Conservation (phyloP, 2,888 invertebrate species). For the Suillia variegata region DNA sequence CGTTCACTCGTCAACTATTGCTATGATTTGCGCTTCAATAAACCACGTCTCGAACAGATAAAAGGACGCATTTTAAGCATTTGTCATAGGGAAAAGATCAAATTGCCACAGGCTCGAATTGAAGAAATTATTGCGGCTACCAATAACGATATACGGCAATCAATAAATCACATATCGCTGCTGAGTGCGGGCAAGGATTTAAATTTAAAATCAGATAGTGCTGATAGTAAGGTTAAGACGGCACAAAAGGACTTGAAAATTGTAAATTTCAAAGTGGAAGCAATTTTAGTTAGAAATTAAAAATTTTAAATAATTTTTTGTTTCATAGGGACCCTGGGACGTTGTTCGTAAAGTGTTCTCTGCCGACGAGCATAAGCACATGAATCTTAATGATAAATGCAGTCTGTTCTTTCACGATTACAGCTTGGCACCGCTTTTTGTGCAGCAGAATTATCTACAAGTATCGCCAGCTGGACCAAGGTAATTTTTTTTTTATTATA, state of each 20-base stretch:
- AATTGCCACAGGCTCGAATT: conserved; percentile 76
- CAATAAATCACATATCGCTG: conserved; percentile 87
- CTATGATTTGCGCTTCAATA: conserved; percentile 85
- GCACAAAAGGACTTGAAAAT: conserved; percentile 84
- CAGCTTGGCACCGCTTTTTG: conserved; percentile 92
- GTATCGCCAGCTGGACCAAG: conserved; percentile 77
- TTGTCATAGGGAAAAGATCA: conserved; percentile 88
- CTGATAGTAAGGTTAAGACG: conserved; percentile 65
- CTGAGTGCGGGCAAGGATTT: conserved; percentile 69
- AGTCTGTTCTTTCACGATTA: conserved; percentile 98
- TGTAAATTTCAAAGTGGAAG: conserved; percentile 59
- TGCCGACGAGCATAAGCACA: conserved; percentile 75
- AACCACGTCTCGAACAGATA: conserved; percentile 89
- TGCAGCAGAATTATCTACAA: conserved; percentile 94
- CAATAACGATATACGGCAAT: conserved; percentile 92
- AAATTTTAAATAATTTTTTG: conserved; percentile 1
- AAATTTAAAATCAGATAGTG: conserved; percentile 62
- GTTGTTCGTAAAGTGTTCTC: conserved; percentile 88
- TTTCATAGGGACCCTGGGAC: conserved; percentile 86
- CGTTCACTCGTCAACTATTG: conserved; percentile 91
- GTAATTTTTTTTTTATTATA: conserved; percentile 60
- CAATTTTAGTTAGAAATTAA: neutral
- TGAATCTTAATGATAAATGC: conserved; percentile 81
- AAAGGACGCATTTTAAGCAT: conserved; percentile 89
- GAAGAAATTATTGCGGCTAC: conserved; percentile 84